Conservation (phyloP, 2,113 vertebrate species). For the Silurus asotus region DNA sequence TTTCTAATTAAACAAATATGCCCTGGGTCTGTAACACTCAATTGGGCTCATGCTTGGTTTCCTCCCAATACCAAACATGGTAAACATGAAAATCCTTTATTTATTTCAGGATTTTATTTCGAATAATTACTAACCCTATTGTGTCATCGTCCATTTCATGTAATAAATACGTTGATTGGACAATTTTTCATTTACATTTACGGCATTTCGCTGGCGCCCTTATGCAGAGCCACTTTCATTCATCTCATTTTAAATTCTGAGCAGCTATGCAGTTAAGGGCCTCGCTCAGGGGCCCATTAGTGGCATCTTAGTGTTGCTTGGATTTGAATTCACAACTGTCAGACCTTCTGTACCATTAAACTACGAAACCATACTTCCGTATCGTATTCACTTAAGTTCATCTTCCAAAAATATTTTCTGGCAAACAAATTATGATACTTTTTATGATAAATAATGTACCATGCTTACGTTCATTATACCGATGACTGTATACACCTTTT, state of each 20-base stretch:
- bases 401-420: background rate
- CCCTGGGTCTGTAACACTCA: background rate
- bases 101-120: too few species aligned
- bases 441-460: background rate
- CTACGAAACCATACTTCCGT: background rate
- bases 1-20: background rate
- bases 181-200: background rate
- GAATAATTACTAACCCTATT: background rate
- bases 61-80: background rate
- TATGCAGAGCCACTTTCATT: too few species aligned
- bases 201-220: too few species aligned
- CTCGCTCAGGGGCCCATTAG: too few species aligned
- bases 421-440: too few species aligned
- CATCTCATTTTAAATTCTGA: too few species aligned
- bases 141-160: background rate
- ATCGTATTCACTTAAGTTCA: background rate
- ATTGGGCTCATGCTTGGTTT: background rate
- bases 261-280: too few species aligned
- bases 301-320: too few species aligned
- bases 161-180: background rate
- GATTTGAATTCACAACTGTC: too few species aligned
- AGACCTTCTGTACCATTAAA: too few species aligned
- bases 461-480: background rate
- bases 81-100: background rate
- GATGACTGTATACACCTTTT: background rate